Percentiles rank a stretch among this genome's conserved stretches.
phyloP scores from a whole-genome alignment of 2,888 invertebrate genomes.

The Euplexia lucipara region DNA sequence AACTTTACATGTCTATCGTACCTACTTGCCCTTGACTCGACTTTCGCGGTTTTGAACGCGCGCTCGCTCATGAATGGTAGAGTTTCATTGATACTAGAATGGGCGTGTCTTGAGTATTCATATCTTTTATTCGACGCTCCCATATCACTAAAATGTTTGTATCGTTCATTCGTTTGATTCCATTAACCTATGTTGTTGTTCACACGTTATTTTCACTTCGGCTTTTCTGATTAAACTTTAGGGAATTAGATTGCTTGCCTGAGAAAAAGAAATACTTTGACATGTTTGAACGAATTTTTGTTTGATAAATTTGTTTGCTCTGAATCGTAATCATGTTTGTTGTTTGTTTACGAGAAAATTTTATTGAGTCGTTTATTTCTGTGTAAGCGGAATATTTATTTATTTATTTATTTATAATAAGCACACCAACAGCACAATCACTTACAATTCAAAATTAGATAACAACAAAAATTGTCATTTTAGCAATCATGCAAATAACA shows the following conservation, averaged over 20 bases:
- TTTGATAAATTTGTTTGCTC: slow-evolving; percentile 44
- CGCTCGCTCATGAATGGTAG: slow-evolving; percentile 83
- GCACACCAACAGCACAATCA: too few relatives aligned
- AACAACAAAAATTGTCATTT: too few relatives aligned
- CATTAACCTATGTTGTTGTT: slow-evolving; percentile 53
- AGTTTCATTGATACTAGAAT: slow-evolving; percentile 78
- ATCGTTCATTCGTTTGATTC: slow-evolving; percentile 44
- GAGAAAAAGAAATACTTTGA: slow-evolving; percentile 32
- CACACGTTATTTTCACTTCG: slow-evolving; percentile 17
- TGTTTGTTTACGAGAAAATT: slow-evolving; percentile 47
- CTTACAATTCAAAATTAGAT: too few relatives aligned
- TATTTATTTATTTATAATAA: too few relatives aligned
- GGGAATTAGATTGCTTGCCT: slow-evolving; percentile 20
- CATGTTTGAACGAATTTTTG: slow-evolving; percentile 35
- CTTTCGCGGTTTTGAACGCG: slow-evolving; percentile 77
- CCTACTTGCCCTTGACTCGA: slow-evolving; percentile 77
- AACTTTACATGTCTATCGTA: slow-evolving; percentile 75
- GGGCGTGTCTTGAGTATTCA: slow-evolving; percentile 76
- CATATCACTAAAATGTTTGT: slow-evolving; percentile 50
- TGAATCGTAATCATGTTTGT: slow-evolving; percentile 41
- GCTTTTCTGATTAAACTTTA: slow-evolving; percentile 28
- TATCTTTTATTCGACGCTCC: slow-evolving; percentile 55
- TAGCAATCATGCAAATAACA: too few relatives aligned
- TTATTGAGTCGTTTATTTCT: slow-evolving; percentile 22
- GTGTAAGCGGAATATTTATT: slow-evolving; percentile 10